Conservation (phyloP, 1,140 invertebrate genomes). For the Drosophila setifemur region DNA sequence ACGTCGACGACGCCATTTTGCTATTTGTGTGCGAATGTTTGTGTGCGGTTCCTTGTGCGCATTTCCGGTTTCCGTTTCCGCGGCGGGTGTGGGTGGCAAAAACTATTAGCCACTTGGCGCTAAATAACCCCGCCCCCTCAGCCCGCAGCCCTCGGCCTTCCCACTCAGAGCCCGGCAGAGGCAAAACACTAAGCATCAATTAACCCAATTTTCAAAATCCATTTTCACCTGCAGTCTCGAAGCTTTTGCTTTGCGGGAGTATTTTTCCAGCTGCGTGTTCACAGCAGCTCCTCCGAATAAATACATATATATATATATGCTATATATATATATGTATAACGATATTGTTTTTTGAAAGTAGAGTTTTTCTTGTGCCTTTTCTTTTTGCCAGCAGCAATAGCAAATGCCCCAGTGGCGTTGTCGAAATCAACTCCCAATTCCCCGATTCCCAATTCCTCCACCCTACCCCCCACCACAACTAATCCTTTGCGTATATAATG, state of each 20-base stretch:
- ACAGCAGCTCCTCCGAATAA: conserved; percentile 19
- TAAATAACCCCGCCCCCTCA: conserved; percentile 68
- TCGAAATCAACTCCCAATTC: conserved; percentile 31
- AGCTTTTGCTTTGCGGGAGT: conserved; percentile 39
- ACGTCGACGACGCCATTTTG: conserved; percentile 49
- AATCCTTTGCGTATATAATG: conserved; percentile 25
- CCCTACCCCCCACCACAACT: background rate
- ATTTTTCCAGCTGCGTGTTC: conserved; percentile 50
- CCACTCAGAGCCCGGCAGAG: background rate
- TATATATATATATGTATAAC: conserved; percentile 8
- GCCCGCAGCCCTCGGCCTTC: conserved; percentile 15
- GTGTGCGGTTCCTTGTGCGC: conserved; percentile 68
- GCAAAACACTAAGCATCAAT: conserved; percentile 77
- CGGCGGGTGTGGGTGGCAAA: conserved; percentile 42
- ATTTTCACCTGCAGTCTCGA: conserved; percentile 70
- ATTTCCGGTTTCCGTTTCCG: conserved; percentile 74
- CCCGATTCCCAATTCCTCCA: conserved; percentile 20
- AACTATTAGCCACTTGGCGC: conserved; percentile 79
- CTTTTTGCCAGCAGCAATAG: conserved; percentile 8
- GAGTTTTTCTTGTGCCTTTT: conserved; percentile 5
- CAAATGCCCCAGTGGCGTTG: conserved; percentile 33
- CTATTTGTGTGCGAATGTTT: conserved; percentile 53
- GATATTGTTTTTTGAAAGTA: conserved; percentile 21
- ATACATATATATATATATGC: conserved; percentile 5
- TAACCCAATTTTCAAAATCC: conserved; percentile 81